Evolutionary conservation across 2,797 vertebrate genomes (phyloP).

Genomic region (Parambassis ranga): DNA sequence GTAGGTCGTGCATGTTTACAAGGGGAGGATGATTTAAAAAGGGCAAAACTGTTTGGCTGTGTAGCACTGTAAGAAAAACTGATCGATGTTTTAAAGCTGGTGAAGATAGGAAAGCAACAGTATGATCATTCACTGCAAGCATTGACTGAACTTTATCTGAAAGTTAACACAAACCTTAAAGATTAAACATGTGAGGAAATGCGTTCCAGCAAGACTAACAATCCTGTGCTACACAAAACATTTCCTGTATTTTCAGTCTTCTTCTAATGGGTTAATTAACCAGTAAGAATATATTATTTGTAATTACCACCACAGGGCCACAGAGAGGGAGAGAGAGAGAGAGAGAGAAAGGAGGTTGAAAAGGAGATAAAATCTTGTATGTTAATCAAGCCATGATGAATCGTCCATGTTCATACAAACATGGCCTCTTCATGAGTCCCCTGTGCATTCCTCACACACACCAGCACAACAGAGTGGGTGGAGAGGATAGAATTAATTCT

Average conservation of each 20-base stretch:
- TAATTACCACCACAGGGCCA: conserved; percentile 71
- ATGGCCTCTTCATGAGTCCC: conserved; percentile 72
- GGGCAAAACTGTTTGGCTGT: neutral
- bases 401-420: conserved; percentile 74
- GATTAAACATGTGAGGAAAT: neutral
- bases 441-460: conserved; percentile 61
- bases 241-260: conserved; percentile 31
- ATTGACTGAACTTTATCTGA: too few relatives aligned
- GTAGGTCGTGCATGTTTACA: conserved; percentile 1
- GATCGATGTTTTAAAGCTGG: too few relatives aligned
- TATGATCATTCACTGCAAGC: too few relatives aligned
- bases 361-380: conserved; percentile 66
- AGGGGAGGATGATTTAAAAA: neutral
- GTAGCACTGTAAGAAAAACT: neutral
- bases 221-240: conserved; percentile 1
- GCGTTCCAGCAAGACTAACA: neutral
- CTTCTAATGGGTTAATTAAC: conserved; percentile 62
- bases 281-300: conserved; percentile 70
- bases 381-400: conserved; percentile 83
- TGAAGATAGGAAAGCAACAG: too few relatives aligned
- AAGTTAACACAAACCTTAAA: too few relatives aligned
- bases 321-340: conserved; percentile 8
- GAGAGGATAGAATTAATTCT: conserved; percentile 76
- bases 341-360: conserved; percentile 2
- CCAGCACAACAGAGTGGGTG: conserved; percentile 59